Conservation (phyloP, 1,140 invertebrate species). For the Calliopsis andreniformis region DNA sequence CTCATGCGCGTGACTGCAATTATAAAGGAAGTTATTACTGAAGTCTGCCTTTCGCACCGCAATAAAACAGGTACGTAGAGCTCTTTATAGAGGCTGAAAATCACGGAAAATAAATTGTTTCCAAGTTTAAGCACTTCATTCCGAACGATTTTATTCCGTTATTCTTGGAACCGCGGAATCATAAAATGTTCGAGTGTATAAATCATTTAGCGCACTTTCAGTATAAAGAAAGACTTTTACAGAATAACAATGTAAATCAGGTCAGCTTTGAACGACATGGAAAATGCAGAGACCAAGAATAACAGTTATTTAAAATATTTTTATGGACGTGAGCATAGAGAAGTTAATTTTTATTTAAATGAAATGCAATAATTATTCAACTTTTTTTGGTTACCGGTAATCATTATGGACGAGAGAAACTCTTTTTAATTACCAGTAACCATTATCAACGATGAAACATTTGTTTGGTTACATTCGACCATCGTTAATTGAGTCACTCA, state of each 20-base stretch:
- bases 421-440: too few relatives aligned
- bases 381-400: too few relatives aligned
- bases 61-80: background rate
- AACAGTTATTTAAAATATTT: too few relatives aligned
- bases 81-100: background rate
- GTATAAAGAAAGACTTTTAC: too few relatives aligned
- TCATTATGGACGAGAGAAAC: too few relatives aligned
- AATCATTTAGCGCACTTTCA: background rate
- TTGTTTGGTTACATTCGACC: too few relatives aligned
- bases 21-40: constrained; percentile 53
- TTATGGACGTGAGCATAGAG: too few relatives aligned
- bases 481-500: too few relatives aligned
- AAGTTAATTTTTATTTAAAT: too few relatives aligned
- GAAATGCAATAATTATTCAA: too few relatives aligned
- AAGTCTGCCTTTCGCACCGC: background rate
- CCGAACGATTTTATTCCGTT: constrained; percentile 1
- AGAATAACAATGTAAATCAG: background rate
- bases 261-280: background rate
- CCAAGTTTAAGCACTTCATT: background rate
- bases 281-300: too few relatives aligned
- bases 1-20: constrained; percentile 87
- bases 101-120: constrained; percentile 11
- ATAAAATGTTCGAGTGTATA: constrained; percentile 1
- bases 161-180: background rate
- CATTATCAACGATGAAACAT: too few relatives aligned